Evolutionary conservation across 1,140 invertebrate genomes (phyloP).

Genomic region (Oryzaephilus surinamensis): DNA sequence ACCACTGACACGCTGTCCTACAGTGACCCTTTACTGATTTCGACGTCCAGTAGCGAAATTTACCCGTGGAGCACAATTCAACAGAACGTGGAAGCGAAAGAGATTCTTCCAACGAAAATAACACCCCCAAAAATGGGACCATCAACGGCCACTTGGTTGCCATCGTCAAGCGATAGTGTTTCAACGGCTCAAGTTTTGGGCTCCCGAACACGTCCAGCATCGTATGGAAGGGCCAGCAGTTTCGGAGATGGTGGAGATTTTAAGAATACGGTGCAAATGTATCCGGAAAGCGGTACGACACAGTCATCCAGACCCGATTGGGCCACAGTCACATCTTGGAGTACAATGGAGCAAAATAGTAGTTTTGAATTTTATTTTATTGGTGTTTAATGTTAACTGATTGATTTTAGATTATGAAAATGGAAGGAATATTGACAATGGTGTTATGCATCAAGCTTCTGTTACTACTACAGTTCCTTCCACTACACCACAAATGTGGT

Average conservation of each 20-base stretch:
- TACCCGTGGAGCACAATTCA: conserved; percentile 31
- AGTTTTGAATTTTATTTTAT: too few relatives aligned
- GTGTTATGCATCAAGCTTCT: background rate
- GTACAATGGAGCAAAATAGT: background rate
- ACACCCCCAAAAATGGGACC: conserved; percentile 16
- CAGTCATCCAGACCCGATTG: conserved; percentile 29
- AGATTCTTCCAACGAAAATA: conserved; percentile 20
- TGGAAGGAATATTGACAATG: conserved; percentile 1
- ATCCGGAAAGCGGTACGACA: conserved; percentile 11
- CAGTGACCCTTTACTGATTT: conserved; percentile 18
- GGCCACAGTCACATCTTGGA: conserved; percentile 34
- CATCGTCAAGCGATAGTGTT: conserved; percentile 16
- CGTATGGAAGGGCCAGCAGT: conserved; percentile 39
- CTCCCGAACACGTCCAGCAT: conserved; percentile 33
- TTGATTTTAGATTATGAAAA: background rate
- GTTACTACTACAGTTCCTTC: background rate
- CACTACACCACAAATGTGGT: conserved; percentile 34
- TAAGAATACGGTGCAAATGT: conserved; percentile 20
- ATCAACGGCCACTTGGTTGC: conserved; percentile 22
- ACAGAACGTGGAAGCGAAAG: conserved; percentile 14
- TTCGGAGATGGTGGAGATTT: conserved; percentile 11
- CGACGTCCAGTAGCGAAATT: conserved; percentile 28
- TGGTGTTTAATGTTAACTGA: background rate
- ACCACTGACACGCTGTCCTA: conserved; percentile 20
- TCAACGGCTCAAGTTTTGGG: conserved; percentile 23